Evolutionary conservation across 2,113 vertebrate genomes (phyloP).

Genomic region (Procavia capensis): DNA sequence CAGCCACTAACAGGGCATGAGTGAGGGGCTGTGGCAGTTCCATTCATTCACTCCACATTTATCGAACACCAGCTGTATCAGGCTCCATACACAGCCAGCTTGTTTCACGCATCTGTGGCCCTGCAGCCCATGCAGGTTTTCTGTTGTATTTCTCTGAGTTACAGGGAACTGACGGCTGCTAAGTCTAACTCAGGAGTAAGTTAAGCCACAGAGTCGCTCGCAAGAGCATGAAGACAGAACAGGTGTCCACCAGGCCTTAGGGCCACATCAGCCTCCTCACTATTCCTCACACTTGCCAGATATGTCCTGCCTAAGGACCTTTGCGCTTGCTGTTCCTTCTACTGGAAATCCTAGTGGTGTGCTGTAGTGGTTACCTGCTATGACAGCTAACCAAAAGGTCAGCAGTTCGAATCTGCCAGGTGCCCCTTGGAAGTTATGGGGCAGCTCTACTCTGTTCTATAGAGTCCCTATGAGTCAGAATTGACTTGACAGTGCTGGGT

Average conservation of each 20-base stretch:
- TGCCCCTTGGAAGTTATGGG: no score
- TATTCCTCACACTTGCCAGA: neutral
- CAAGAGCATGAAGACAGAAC: neutral
- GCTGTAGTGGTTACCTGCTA: no score
- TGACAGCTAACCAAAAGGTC: no score
- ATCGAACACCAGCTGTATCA: neutral
- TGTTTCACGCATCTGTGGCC: neutral
- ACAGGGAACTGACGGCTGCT: neutral
- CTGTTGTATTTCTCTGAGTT: neutral
- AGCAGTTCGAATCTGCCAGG: no score
- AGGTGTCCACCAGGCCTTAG: neutral
- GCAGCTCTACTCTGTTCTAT: no score
- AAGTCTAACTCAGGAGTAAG: neutral
- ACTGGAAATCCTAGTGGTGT: no score
- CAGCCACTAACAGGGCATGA: fast-evolving
- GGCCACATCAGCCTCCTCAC: neutral
- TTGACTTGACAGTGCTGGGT: no score
- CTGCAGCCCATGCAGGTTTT: neutral
- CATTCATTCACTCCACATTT: neutral
- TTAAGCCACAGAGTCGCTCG: neutral
- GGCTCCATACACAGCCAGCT: neutral
- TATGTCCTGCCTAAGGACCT: no score
- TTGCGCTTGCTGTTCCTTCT: no score
- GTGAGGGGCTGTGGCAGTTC: fast-evolving
- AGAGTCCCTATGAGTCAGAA: no score